phyloP scores from a whole-genome alignment of 1,140 invertebrate species.

The Rhizoglyphus robini region DNA sequence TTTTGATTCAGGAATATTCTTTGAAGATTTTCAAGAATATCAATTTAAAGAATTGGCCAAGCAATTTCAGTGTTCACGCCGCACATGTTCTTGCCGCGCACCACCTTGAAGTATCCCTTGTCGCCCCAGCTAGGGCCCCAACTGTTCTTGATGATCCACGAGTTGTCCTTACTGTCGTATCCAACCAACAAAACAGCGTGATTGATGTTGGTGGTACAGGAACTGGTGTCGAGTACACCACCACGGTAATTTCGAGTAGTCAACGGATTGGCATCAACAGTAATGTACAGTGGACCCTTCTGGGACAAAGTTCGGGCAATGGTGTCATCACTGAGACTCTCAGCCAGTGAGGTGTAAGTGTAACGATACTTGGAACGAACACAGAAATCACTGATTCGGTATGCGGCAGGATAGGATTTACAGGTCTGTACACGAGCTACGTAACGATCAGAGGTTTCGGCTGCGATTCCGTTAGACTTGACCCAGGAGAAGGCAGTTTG shows the following conservation, averaged over 20 bases:
- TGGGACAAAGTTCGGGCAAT: neutral
- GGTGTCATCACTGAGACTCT: neutral
- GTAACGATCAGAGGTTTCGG: no score
- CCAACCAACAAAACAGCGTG: neutral
- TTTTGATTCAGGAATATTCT: no score
- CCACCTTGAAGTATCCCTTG: slow-evolving; percentile 6
- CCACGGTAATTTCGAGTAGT: neutral
- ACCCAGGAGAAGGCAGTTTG: no score
- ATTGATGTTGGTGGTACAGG: neutral
- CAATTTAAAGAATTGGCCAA: no score
- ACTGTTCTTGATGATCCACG: no score
- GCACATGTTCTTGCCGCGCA: slow-evolving; percentile 2
- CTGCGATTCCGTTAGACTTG: no score
- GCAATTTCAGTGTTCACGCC: no score
- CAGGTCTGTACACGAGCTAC: no score
- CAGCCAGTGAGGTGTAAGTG: neutral
- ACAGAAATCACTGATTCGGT: no score
- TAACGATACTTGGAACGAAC: neutral
- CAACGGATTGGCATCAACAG: neutral
- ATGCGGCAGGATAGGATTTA: no score
- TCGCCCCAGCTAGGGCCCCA: slow-evolving; percentile 12
- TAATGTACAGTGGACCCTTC: neutral
- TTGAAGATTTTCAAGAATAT: no score
- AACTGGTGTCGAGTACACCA: neutral
- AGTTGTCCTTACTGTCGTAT: neutral